Evolutionary conservation across 2,888 invertebrate genomes (phyloP), one percentile per base, ranked within the genome.

Genomic region (Parnassius mnemosyne): DNA sequence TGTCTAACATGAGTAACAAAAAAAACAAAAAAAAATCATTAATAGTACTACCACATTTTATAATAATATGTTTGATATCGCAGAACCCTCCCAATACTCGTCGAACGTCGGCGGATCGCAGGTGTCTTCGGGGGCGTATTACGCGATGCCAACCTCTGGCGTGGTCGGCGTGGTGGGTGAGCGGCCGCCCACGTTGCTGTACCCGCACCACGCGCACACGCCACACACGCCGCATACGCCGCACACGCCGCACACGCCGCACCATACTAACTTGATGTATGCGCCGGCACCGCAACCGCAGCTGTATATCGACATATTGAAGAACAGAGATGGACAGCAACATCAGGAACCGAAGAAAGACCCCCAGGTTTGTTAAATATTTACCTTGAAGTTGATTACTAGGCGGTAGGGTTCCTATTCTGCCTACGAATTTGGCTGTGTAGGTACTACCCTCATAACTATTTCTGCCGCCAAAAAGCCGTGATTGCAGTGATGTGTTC

Each of bases 271-370:
- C 68, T 65, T 87, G 7, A 83, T 87, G 86, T 87, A 87, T 13
- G 84, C 87, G 63, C 86, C 85, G 10, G 85, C 87, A 71, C 86
- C 87, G 57, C 89, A 87, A 54, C 85, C 85, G 16, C 89, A 88
- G 55, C 57, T 88, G 11, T 92, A 92, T 64, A 70, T 90, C 9
- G 90, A 91, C 47, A 85, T 91, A 81, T 58, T 90, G 69, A 89
- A 89, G 77, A 87, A 85, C 52, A 80, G 89, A 47, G 89, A 88
- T 3, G 79, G 77, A 0, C 83, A 82, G 52, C 85, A 83, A 50
- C 89, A 89, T 66, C 83, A 84, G 60, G 87, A 89, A 11, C 76
- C 70, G 49, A 89, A 89, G 74, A 89, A 89, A 65, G 89, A 89
- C 2, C 12, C 78, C 3, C 89, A 87, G 83, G 89, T 88, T 55